A percentile compares a stretch with the other conserved stretches of the same genome.
Conservation (phyloP, 2,888 invertebrate genomes). For the Metallyticus violacea region DNA sequence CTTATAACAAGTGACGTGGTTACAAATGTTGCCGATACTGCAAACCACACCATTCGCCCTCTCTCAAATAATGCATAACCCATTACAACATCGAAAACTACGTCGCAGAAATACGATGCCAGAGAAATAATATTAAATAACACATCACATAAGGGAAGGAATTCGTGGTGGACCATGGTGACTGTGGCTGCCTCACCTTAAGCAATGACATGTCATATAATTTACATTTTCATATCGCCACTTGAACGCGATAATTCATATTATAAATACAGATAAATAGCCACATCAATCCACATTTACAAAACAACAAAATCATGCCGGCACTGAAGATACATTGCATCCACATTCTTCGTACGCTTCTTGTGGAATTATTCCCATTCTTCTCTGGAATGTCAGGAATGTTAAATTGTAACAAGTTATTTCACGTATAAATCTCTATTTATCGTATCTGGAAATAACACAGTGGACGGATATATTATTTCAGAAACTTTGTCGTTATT, state of each 20-base stretch:
- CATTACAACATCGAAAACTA: constrained; percentile 84
- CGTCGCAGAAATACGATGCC: constrained; percentile 87
- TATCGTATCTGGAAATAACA: not conserved
- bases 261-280: not conserved
- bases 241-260: not conserved
- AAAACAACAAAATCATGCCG: not conserved
- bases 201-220: not conserved
- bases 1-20: constrained; percentile 71
- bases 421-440: not conserved
- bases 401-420: not conserved
- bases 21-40: constrained; percentile 67
- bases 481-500: not conserved
- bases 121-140: constrained; percentile 87
- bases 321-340: not conserved
- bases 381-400: constrained; percentile 21
- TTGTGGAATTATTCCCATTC: not conserved
- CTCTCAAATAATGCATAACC: constrained; percentile 77
- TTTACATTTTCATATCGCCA: not conserved
- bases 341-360: not conserved
- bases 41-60: constrained; percentile 62
- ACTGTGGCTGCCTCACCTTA: constrained; percentile 1
- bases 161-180: constrained; percentile 64
- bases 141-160: constrained; percentile 86
- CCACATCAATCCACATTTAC: not conserved
- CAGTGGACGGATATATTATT: not conserved